These are phyloP conservation scores for Xiphophorus birchmanni DNA, from an alignment of 2,797 vertebrate genomes.

Conservation along the genomic window DNA sequence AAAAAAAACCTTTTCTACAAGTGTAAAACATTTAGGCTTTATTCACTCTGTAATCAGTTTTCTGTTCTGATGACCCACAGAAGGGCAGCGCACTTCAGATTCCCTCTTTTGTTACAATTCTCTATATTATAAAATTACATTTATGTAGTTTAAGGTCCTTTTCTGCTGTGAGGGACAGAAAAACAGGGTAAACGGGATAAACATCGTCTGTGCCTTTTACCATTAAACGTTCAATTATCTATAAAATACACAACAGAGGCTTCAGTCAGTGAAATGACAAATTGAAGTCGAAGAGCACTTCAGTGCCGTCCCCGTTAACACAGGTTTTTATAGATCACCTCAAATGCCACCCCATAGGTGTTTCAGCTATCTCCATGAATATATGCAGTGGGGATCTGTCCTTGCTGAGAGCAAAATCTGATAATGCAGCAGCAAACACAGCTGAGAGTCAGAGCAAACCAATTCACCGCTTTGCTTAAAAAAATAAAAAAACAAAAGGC, in stretches of 20 bases:
- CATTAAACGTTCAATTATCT: constrained; percentile 76
- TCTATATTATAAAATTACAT: constrained; percentile 56
- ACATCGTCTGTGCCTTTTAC: constrained; percentile 42
- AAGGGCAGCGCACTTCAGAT: constrained; percentile 15
- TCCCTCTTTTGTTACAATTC: constrained; percentile 26
- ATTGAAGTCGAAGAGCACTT: constrained; percentile 53
- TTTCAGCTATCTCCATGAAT: constrained; percentile 72
- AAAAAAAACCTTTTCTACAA: neutral
- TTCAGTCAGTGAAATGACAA: constrained; percentile 59
- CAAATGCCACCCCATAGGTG: constrained; percentile 59
- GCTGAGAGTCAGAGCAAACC: constrained; percentile 74
- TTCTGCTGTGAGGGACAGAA: constrained; percentile 20
- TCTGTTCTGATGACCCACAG: constrained; percentile 18
- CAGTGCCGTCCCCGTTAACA: constrained; percentile 56
- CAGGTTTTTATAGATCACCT: constrained; percentile 67
- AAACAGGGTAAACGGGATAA: neutral
- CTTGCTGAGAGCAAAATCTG: constrained; percentile 80
- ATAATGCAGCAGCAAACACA: constrained; percentile 81
- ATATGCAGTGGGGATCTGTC: constrained; percentile 79
- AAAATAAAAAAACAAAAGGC: constrained; percentile 72
- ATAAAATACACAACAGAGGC: constrained; percentile 59
- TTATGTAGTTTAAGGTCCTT: constrained; percentile 37
- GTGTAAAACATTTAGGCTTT: neutral
- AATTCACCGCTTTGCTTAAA: constrained; percentile 63
- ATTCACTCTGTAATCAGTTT: neutral